Evolutionary conservation across 2,888 invertebrate species (phyloP).

Genomic region (Drosophila tripunctata): DNA sequence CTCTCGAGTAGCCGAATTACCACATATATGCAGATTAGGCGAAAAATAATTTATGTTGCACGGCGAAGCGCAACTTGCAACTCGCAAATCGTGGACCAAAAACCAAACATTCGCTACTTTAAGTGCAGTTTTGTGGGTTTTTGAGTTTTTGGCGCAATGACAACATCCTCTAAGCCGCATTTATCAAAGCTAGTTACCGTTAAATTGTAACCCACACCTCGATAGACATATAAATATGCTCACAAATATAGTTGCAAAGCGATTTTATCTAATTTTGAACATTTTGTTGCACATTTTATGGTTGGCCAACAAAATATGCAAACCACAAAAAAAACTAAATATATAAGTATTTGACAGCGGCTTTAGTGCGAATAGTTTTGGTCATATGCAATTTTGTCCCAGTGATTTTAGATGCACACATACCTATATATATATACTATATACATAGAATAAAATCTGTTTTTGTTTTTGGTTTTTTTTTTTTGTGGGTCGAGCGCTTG

Average conservation of each 20-base stretch:
- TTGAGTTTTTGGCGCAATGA: constrained; percentile 6
- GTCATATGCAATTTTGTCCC: constrained; percentile 37
- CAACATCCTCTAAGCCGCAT: constrained; percentile 34
- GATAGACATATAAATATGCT: constrained; percentile 5
- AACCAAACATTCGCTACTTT: constrained; percentile 15
- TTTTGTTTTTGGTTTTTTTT: no score
- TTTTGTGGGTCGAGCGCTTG: constrained; percentile 47
- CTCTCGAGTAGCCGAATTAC: constrained; percentile 20
- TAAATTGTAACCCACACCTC: constrained; percentile 56
- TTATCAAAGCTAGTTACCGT: constrained; percentile 70
- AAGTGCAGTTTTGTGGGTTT: constrained; percentile 23
- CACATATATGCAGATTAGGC: constrained; percentile 69
- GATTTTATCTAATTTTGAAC: constrained; percentile 58
- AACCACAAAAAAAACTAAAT: constrained; percentile 43
- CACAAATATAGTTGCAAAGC: constrained; percentile 31
- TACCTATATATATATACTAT: neutral
- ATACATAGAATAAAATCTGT: constrained; percentile 30
- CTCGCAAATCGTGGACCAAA: constrained; percentile 14
- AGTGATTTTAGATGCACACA: constrained; percentile 31
- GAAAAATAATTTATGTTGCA: constrained; percentile 66
- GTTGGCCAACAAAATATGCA: constrained; percentile 27
- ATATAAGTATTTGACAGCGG: constrained; percentile 19
- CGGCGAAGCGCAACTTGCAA: constrained; percentile 43
- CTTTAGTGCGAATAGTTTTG: constrained; percentile 11
- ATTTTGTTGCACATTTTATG: constrained; percentile 44